These are phyloP conservation scores for Drosophila albomicans DNA, from an alignment of 1,140 invertebrate genomes.

Conservation along the genomic window DNA sequence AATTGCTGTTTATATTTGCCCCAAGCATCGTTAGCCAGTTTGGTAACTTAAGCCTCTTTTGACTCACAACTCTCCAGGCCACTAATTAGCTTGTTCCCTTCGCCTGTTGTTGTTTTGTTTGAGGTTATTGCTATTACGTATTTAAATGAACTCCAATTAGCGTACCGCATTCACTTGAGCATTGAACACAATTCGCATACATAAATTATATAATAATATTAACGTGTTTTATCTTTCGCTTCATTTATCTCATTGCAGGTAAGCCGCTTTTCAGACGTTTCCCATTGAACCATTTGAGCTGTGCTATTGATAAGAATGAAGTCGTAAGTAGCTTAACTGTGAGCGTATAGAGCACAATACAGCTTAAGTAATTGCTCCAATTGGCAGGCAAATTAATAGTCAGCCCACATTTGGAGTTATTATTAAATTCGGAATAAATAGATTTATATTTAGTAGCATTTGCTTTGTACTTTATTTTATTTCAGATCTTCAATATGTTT, in stretches of 20 bases:
- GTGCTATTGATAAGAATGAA: conserved; percentile 33
- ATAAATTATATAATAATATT: conserved; percentile 44
- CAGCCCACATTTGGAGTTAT: not conserved
- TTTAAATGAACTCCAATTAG: conserved; percentile 70
- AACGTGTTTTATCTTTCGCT: conserved; percentile 48
- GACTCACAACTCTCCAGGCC: not conserved
- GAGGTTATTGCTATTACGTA: conserved; percentile 37
- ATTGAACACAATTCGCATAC: conserved; percentile 30
- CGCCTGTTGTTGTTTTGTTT: conserved; percentile 26
- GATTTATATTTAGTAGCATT: not conserved
- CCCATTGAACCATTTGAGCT: conserved; percentile 42
- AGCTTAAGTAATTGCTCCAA: not conserved
- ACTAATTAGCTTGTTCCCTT: conserved; percentile 19
- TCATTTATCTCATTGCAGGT: conserved; percentile 69
- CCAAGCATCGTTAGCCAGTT: conserved; percentile 16
- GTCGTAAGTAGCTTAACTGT: conserved; percentile 52
- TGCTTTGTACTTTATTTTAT: not conserved
- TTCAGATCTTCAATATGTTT: not conserved
- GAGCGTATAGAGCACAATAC: not conserved
- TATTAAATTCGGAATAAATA: not conserved
- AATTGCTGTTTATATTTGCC: conserved; percentile 65
- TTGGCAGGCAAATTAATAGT: conserved; percentile 6
- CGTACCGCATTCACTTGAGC: conserved; percentile 26
- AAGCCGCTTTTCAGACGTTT: conserved; percentile 65
- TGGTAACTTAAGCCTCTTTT: conserved; percentile 48